phyloP scores from a whole-genome alignment of 2,888 invertebrate species.

The Norana najaformis region DNA sequence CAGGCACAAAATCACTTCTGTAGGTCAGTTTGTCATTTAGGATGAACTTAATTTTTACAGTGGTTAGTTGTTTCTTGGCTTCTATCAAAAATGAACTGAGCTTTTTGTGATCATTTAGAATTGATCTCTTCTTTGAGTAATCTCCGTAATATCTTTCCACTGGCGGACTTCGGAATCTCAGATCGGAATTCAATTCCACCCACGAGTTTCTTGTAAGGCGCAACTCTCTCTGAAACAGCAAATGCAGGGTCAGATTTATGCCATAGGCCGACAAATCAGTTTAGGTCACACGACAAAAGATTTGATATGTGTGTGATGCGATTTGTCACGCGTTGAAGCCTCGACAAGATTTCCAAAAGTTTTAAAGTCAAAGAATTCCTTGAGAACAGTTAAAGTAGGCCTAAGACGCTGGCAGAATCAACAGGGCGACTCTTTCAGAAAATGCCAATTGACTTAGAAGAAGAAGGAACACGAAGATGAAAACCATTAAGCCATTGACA shows the following conservation, averaged over 20 bases:
- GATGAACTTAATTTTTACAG: background rate
- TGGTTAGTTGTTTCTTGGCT: background rate
- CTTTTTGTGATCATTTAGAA: background rate
- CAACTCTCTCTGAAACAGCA: constrained; percentile 36
- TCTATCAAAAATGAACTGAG: background rate
- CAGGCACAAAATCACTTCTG: too few relatives aligned
- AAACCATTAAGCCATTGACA: background rate
- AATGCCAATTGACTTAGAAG: too few relatives aligned
- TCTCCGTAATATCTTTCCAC: constrained; percentile 38
- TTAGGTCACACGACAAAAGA: background rate
- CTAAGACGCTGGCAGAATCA: too few relatives aligned
- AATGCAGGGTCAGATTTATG: background rate
- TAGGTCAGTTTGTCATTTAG: background rate
- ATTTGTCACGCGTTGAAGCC: too few relatives aligned
- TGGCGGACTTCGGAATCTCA: constrained; percentile 33
- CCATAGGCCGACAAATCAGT: too few relatives aligned
- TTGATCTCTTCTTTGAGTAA: constrained; percentile 26
- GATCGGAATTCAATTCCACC: constrained; percentile 37
- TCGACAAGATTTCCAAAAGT: too few relatives aligned
- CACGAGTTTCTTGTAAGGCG: constrained; percentile 32
- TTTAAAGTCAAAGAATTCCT: too few relatives aligned
- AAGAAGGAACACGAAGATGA: too few relatives aligned
- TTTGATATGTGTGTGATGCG: too few relatives aligned
- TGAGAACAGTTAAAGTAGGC: too few relatives aligned
- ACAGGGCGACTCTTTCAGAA: too few relatives aligned